Evolutionary conservation across 2,888 invertebrate species (phyloP).

Genomic region (Crioceris asparagi): DNA sequence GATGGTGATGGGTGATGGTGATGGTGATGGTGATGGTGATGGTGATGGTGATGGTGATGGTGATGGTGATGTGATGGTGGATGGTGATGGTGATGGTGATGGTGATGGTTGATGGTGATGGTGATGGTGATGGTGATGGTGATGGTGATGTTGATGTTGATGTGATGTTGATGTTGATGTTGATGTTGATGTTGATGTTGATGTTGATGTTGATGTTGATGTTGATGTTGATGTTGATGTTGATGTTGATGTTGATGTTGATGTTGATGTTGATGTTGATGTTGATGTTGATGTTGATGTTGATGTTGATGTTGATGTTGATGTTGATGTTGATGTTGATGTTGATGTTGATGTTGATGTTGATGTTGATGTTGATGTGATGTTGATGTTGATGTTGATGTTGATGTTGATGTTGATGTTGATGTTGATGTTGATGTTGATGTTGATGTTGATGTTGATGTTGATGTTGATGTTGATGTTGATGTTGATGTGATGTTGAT

Average conservation of each 20-base stretch:
- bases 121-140: slow-evolving; percentile 1
- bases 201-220: slow-evolving; percentile 2
- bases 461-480: slow-evolving; percentile 1
- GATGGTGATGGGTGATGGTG: no score
- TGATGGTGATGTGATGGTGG: no score
- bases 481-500: no score
- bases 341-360: slow-evolving; percentile 1
- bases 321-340: slow-evolving; percentile 1
- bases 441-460: slow-evolving; percentile 1
- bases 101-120: slow-evolving; percentile 1
- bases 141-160: no score
- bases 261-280: slow-evolving; percentile 1
- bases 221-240: slow-evolving; percentile 1
- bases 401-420: slow-evolving; percentile 1
- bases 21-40: slow-evolving; percentile 7
- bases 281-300: slow-evolving; percentile 1
- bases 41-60: slow-evolving; percentile 7
- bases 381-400: slow-evolving; percentile 1
- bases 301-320: slow-evolving; percentile 1
- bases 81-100: slow-evolving; percentile 1
- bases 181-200: slow-evolving; percentile 2
- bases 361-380: no score
- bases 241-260: slow-evolving; percentile 1
- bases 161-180: no score
- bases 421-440: slow-evolving; percentile 1